Conservation (phyloP, 2,113 vertebrate species). For the Cryptotis parvus region DNA sequence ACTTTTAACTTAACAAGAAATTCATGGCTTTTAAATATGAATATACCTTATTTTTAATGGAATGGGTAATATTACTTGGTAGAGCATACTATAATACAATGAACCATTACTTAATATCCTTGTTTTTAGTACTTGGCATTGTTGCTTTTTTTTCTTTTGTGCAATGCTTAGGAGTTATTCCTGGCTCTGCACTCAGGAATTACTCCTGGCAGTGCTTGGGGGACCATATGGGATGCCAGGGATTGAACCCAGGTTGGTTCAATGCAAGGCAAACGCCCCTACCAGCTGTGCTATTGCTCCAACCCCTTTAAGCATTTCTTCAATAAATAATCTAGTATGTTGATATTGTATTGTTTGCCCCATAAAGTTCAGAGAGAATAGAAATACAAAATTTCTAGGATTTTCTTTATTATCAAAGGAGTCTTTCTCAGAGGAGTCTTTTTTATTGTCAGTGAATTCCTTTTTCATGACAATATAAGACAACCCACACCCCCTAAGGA, state of each 20-base stretch:
- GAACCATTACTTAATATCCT: background rate
- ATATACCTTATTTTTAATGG: background rate
- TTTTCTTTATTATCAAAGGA: too few relatives aligned
- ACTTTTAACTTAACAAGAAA: conserved; percentile 19
- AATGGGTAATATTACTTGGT: background rate
- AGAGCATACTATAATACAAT: background rate
- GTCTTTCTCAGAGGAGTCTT: background rate
- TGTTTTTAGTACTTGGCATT: background rate
- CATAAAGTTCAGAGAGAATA: background rate
- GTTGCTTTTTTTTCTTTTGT: too few relatives aligned
- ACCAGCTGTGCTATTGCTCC: too few relatives aligned
- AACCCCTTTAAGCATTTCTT: too few relatives aligned
- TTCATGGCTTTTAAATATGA: conserved; percentile 6
- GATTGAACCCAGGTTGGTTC: too few relatives aligned
- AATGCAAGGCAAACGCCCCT: too few relatives aligned
- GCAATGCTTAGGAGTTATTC: too few relatives aligned
- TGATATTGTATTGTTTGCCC: background rate
- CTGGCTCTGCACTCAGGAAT: too few relatives aligned
- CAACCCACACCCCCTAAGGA: background rate
- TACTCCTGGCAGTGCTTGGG: too few relatives aligned
- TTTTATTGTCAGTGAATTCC: background rate
- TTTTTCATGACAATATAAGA: conserved; percentile 37
- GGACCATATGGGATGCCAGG: too few relatives aligned
- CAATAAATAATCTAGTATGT: background rate
- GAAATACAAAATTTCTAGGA: background rate